A percentile compares a stretch with the other conserved stretches of the same genome.
These are phyloP conservation scores for Callithrix jacchus DNA, from an alignment of 2,113 vertebrate species.

Conservation along the genomic window DNA sequence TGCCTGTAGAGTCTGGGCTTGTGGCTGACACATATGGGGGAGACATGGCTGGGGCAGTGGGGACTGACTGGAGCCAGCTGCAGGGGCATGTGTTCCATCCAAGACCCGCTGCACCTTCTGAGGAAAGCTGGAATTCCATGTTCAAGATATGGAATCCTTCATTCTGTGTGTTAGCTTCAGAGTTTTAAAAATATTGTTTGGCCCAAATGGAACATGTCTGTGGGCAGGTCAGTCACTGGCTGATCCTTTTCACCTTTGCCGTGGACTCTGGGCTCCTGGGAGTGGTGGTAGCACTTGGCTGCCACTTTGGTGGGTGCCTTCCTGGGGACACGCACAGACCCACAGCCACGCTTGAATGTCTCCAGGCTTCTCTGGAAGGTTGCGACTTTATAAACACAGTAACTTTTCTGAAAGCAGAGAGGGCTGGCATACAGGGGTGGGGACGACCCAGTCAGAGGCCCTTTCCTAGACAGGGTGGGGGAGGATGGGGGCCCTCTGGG, in stretches of 20 bases:
- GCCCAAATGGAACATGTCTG: neutral
- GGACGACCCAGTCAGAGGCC: neutral
- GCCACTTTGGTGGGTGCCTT: neutral
- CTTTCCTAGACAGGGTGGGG: neutral
- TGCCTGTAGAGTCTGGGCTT: neutral
- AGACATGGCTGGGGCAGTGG: fast-evolving
- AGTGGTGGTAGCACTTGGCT: neutral
- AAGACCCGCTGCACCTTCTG: neutral
- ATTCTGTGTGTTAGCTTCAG: neutral
- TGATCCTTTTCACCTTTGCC: neutral
- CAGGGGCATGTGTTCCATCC: fast-evolving
- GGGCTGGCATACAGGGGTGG: neutral
- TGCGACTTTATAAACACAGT: neutral
- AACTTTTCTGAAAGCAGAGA: neutral
- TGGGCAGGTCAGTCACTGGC: too few relatives aligned
- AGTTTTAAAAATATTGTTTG: neutral
- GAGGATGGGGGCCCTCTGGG: neutral
- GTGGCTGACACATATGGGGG: neutral
- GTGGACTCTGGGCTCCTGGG: neutral
- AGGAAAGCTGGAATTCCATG: neutral
- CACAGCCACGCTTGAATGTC: neutral
- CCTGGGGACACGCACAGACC: neutral
- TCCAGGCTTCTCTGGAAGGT: neutral
- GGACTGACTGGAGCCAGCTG: neutral
- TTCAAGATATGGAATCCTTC: neutral